Evolutionary conservation across 2,888 invertebrate species (phyloP).

Genomic region (Drosophila picticornis): DNA sequence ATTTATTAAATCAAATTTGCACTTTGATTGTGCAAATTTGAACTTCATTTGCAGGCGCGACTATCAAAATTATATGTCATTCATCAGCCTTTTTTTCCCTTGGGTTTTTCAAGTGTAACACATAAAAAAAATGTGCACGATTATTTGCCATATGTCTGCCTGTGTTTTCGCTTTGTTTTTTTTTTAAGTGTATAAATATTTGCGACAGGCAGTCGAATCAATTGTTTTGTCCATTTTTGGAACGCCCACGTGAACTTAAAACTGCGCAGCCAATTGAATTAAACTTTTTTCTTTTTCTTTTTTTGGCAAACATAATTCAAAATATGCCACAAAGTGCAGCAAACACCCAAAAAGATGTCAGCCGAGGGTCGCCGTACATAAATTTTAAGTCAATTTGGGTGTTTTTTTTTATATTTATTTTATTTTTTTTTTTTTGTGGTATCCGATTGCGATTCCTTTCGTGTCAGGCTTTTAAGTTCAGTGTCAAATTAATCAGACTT

Average conservation of each 20-base stretch:
- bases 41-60: neutral
- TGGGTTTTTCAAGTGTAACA: neutral
- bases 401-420: conserved; percentile 9
- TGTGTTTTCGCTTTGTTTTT: neutral
- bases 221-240: conserved; percentile 70
- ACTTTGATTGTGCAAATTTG: neutral
- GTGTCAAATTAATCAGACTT: conserved; percentile 79
- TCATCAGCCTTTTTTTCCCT: neutral
- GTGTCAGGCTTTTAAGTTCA: conserved; percentile 68
- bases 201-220: conserved; percentile 66
- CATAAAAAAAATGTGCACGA: no score
- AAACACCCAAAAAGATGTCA: conserved; percentile 52
- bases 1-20: neutral
- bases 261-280: conserved; percentile 59
- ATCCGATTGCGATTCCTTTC: conserved; percentile 52
- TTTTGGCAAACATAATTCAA: conserved; percentile 65
- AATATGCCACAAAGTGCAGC: conserved; percentile 68
- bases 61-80: neutral
- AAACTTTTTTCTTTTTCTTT: conserved; percentile 21
- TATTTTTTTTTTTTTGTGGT: conserved; percentile 8
- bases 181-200: conserved; percentile 16
- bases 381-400: conserved; percentile 56
- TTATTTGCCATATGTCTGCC: neutral
- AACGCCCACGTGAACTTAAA: conserved; percentile 63
- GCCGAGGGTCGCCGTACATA: conserved; percentile 47